Evolutionary conservation across 2,888 invertebrate species (phyloP).

Genomic region (Cactoblastis cactorum): DNA sequence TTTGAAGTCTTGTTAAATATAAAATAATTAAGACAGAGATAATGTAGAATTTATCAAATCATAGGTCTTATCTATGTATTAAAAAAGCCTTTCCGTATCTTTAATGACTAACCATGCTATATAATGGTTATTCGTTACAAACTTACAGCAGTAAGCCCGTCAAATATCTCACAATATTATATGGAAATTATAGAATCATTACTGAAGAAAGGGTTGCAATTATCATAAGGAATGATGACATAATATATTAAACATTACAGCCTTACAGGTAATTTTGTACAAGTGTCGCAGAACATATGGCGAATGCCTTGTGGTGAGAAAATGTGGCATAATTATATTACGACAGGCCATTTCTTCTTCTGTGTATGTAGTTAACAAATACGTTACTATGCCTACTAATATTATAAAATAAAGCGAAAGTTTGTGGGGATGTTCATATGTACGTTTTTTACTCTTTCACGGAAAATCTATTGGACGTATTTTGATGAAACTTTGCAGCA

Average conservation of each 20-base stretch:
- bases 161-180: not conserved
- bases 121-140: not conserved
- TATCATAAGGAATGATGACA: slow-evolving; percentile 25
- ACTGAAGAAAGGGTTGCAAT: slow-evolving; percentile 15
- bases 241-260: slow-evolving; percentile 41
- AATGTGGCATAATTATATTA: slow-evolving; percentile 13
- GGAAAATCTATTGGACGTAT: too few relatives aligned
- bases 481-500: too few relatives aligned
- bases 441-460: too few relatives aligned
- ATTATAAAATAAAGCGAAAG: too few relatives aligned
- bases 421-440: too few relatives aligned
- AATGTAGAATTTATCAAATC: too few relatives aligned
- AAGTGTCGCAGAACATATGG: slow-evolving; percentile 50
- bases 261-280: slow-evolving; percentile 32
- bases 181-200: not conserved
- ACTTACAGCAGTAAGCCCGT: not conserved
- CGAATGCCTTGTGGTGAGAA: slow-evolving; percentile 42
- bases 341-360: not conserved
- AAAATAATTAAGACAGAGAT: too few relatives aligned
- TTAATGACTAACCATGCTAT: too few relatives aligned
- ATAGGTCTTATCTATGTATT: too few relatives aligned
- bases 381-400: too few relatives aligned
- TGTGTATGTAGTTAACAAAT: not conserved
- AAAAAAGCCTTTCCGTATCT: too few relatives aligned
- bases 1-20: too few relatives aligned